Base-by-base conservation (phyloP, 2,888 invertebrate genomes). In the Limnephilus rhombicus region DNA sequence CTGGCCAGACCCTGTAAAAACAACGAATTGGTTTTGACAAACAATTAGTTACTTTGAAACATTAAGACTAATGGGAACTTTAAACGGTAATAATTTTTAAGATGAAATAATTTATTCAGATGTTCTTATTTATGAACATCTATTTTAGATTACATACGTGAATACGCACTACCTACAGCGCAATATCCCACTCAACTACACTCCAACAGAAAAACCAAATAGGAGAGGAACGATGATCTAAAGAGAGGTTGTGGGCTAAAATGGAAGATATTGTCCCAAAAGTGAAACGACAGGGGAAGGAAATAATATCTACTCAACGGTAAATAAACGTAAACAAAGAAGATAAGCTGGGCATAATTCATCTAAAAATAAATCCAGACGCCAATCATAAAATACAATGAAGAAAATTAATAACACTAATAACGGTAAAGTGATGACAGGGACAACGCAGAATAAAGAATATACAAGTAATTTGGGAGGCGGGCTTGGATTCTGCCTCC, bases 1-100 rank as follows among this genome's bases (percentile, higher is more conserved):
- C 83, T 53, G n/a, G 85, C 49, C 68, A 90, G 45, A 83, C 31
- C 90, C 90, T 90, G 90, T 0, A 90, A 90, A 90, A 53, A 90
- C 37, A 88, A 68, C 53, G 88, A 37, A 88, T 37, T 45, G 88
- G 29, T 86, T 29, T 68, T 68, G 24, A 83, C 83, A 34, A 83
- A 68, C 24, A 68, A 68, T 68, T 68, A 68, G 68, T 68, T 68
- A 68, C 68, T 24, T n/a, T 9, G 7, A n/a, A 68, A n/a, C 0
- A 68, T 68, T 68, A 24, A 68, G 24, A 68, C 24, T 68, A n/a
- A 68, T 68, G 68, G 68, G 18, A 15, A 53, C 18, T 18, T 18
- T 49, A 53, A 24, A 68, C 7, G 7, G 5, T 2, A 9, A 68
- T 68, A 2, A 68, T n/a, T n/a, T n/a, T n/a, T 68, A 3, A 24